Evolutionary conservation across 2,888 invertebrate genomes (phyloP).

Genomic region (Antheraea assamensis): DNA sequence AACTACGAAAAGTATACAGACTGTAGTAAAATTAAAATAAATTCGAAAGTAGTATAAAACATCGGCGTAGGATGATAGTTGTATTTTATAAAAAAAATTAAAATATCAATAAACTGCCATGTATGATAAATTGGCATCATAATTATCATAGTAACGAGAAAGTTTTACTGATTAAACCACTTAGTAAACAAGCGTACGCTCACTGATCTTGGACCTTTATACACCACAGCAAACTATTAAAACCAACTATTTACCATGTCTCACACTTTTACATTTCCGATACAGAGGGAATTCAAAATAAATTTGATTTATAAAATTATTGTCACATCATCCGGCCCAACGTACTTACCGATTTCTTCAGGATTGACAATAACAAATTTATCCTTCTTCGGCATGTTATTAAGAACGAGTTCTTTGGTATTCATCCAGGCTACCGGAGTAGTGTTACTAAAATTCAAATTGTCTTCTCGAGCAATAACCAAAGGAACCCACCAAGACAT

Average conservation of each 20-base stretch:
- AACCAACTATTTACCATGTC: too few relatives aligned
- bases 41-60: too few relatives aligned
- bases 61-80: too few relatives aligned
- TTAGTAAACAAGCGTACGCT: not conserved
- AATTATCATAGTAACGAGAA: not conserved
- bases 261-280: not conserved
- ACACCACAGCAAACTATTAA: not conserved
- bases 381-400: conserved; percentile 79
- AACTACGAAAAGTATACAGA: too few relatives aligned
- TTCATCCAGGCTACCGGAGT: conserved; percentile 85
- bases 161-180: not conserved
- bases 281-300: not conserved
- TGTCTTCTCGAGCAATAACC: conserved; percentile 82
- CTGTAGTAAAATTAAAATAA: too few relatives aligned
- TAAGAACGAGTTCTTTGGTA: conserved; percentile 77
- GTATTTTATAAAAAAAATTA: too few relatives aligned
- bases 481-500: conserved; percentile 90
- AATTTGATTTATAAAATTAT: not conserved
- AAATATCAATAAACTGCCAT: not conserved
- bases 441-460: conserved; percentile 82
- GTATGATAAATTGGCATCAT: not conserved
- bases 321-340: not conserved
- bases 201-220: not conserved
- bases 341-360: conserved; percentile 88
- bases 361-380: conserved; percentile 90